Conservation (phyloP, 2,888 invertebrate genomes). For the Agrochola circellaris region DNA sequence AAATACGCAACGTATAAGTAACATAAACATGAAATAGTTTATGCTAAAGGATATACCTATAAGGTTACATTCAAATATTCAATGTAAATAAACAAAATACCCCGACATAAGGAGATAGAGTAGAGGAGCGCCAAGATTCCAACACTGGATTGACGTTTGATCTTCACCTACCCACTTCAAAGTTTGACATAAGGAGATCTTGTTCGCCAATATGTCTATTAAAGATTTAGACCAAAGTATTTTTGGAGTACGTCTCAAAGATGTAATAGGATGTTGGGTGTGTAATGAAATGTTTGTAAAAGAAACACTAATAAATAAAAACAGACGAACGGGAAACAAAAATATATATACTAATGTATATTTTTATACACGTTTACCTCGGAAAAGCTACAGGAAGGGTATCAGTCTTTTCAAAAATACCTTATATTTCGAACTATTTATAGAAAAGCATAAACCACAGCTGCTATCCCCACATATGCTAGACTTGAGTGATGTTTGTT, state of each 20-base stretch:
- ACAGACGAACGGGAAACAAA: background rate
- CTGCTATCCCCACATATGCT: background rate
- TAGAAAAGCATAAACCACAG: background rate
- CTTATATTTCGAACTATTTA: background rate
- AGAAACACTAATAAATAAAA: background rate
- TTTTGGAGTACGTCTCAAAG: slow-evolving; percentile 21
- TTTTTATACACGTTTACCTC: slow-evolving; percentile 1
- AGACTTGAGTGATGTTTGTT: background rate
- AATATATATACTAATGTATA: too few relatives aligned
- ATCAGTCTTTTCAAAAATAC: background rate
- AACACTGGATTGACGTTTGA: slow-evolving; percentile 41
- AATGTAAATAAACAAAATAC: slow-evolving; percentile 30
- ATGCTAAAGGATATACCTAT: background rate
- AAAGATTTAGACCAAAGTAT: slow-evolving; percentile 33
- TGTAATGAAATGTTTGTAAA: background rate
- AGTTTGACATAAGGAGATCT: slow-evolving; percentile 47
- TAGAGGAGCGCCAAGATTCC: slow-evolving; percentile 14
- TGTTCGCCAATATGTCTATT: slow-evolving; percentile 30
- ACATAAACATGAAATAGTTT: slow-evolving; percentile 12
- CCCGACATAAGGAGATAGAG: slow-evolving; percentile 9
- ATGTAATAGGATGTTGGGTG: background rate
- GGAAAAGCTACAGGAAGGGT: background rate
- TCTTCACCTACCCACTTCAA: slow-evolving; percentile 48
- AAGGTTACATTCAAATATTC: slow-evolving; percentile 21
- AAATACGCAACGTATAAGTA: slow-evolving; percentile 8